Evolutionary conservation across 2,888 invertebrate species (phyloP), one percentile per base, ranked within the genome.

Genomic region (Aromia moschata): DNA sequence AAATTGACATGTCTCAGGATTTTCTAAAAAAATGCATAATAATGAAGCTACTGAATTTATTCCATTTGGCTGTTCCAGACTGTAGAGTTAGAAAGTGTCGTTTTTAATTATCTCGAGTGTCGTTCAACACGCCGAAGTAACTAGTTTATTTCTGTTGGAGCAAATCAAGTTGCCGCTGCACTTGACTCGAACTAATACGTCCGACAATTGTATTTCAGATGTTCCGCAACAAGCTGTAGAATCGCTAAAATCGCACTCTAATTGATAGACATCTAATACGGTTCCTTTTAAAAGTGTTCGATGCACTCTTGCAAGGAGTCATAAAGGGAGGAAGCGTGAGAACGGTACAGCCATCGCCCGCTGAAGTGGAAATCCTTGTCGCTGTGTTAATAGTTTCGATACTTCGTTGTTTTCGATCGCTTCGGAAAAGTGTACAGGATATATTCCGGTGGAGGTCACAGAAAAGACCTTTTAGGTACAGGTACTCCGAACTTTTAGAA

Each of bases 281-380:
- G 45, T 53, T 58, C 45, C 30, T 51, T 44, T 10, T n/a, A 37
- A 18, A 52, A 57, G 38, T 58, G 25, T 43, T 44, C 17, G 58
- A 33, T 51, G 52, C 58, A 58, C 53, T 38, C 52, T 44, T 44
- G 47, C 30, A 46, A 45, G 33, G 40, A 56, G 57, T 49, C 55
- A 61, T 67, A 67, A 68, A 70, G 66, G 65, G 65, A 52, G 47
- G 64, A 60, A 64, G 67, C 74, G 73, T 74, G 74, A 69, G 74
- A 74, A 72, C 65, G 68, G n/a, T n/a, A 67, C 73, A 71, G 70
- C 65, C 68, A 61, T 60, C 66, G 68, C 64, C 71, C 68, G 68
- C 58, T 66, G 72, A 69, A 75, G 75, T 75, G 74, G 72, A 73
- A 75, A 74, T 71, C 68, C 74, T 71, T 75, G 75, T 75, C 70